Percentiles rank a stretch among this genome's conserved stretches.
These are phyloP conservation scores for Drosophila nigrodunni DNA, from an alignment of 1,140 invertebrate species.

Conservation along the genomic window DNA sequence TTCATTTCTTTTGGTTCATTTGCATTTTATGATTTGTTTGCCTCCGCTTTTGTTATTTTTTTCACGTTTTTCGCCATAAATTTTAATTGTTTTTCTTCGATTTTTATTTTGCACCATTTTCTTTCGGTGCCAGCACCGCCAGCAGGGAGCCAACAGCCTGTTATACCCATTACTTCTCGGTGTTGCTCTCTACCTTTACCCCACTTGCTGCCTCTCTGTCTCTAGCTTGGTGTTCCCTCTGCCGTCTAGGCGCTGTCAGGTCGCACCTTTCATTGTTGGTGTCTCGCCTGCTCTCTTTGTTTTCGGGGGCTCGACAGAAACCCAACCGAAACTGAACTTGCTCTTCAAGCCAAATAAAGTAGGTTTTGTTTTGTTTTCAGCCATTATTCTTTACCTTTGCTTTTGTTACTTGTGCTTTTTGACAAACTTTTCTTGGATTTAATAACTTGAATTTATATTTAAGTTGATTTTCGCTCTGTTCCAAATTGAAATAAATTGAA, in stretches of 20 bases:
- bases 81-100: constrained; percentile 81
- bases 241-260: constrained; percentile 35
- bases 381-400: constrained; percentile 2
- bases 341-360: constrained; percentile 48
- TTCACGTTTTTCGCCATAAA: constrained; percentile 63
- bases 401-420: constrained; percentile 17
- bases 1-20: constrained; percentile 37
- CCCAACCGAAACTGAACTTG: constrained; percentile 50
- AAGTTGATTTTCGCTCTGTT: constrained; percentile 34
- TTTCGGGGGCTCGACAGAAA: constrained; percentile 8
- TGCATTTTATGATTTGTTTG: constrained; percentile 66
- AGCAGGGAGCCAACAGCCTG: constrained; percentile 16
- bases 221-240: not conserved
- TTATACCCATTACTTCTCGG: too few relatives aligned
- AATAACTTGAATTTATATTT: constrained; percentile 56
- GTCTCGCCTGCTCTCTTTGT: constrained; percentile 34
- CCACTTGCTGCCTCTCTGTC: not conserved
- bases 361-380: constrained; percentile 43
- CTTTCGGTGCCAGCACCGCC: constrained; percentile 19
- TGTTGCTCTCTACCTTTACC: constrained; percentile 2
- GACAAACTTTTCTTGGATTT: constrained; percentile 50
- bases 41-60: constrained; percentile 31
- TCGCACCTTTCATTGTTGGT: constrained; percentile 55
- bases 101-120: constrained; percentile 63
- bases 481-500: constrained; percentile 54